Base-by-base conservation (phyloP, 2,888 invertebrate genomes). In the Stictocephala bisonia region DNA sequence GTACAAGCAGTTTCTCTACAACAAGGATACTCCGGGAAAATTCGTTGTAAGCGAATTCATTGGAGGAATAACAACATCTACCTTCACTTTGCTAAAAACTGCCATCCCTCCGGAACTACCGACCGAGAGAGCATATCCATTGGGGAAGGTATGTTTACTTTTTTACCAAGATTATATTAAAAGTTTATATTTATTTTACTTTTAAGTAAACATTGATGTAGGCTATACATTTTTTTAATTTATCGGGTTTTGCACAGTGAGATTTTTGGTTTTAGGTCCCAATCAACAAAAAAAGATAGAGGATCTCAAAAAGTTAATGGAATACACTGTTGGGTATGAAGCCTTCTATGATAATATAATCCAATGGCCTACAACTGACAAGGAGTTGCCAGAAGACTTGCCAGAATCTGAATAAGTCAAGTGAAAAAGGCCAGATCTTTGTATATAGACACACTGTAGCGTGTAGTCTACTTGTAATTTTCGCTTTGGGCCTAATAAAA, bases 321-420 rank as follows among this genome's bases (percentile, higher is more conserved):
- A 71, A 18, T 74, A 71, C 60, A 44, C 53, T 51, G 51, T 44
- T 44, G 67, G 60, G 27, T 71, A 71, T 71, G 68, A 74, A 67
- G 71, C 29, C 35, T 74, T 74, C 74, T 74, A 58, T 22, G 44
- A 71, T 27, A 56, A 26, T 18, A 51, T 71, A 35, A 20, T 74
- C 29, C 56, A 70, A 71, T 74, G 71, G 67, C 74, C 71, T 40
- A 71, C 71, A 64, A 56, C 44, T 51, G 53, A 74, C 26, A 53
- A 53, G 26, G 53, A 53, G 53, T 53, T 53, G n/a, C 51, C 48
- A 31, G 53, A 70, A 51, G 53, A 26, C 53, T 70, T 70, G 53
- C 53, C 70, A 70, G 70, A 53, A 70, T 29, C 40, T 40, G 18
- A 40, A 60, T 26, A 60, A 31, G n/a, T n/a, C n/a, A 58, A 60